Base-by-base conservation (phyloP, 1,140 invertebrate genomes). In the Papilio helenus region DNA sequence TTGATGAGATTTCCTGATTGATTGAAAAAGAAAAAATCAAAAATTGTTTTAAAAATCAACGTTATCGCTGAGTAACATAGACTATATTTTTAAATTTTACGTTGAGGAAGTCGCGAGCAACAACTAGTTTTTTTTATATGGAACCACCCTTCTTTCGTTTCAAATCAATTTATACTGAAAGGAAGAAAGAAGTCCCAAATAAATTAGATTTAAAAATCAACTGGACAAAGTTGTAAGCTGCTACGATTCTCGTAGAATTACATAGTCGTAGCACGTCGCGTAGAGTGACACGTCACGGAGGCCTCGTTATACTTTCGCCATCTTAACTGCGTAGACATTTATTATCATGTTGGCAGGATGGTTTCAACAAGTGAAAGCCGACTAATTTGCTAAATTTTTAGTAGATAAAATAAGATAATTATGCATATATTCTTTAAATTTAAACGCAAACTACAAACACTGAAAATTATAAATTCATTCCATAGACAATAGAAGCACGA, bases 231-330 rank as follows among this genome's bases (percentile, higher is more conserved):
- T 74, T 51, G 9, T 26, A 14, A 23, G 44, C 9, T 74, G 44
- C 72, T 46, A 74, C 72, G 44, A 49, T 16, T 74, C 42, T 49
- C 23, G 72, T 74, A 74, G 72, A 74, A n/a, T 49, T 49, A 49
- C 12, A 5, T 16, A 51, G 20, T 46, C 44, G 72, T 74, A 74
- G 72, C 72, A 74, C 72, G 72, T 74, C 42, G 18, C 34, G 72
- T 73, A 73, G 72, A 74, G 42, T 74, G 72, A 49, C 72, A 49
- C 42, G 44, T 49, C 72, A 74, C 72, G 44, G 23, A 74, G n/a
- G 7, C 20, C 26, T 29, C 58, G 58, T 61, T 68, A 44, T 72
- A 72, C 71, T 42, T 72, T 72, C 71, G n/a, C 16, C 39, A 44
- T 72, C 34, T 44, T 72, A 72, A 72, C 34, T 44, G 29, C 4